Percentiles rank a stretch among this genome's conserved stretches.
Conservation (phyloP, 2,888 invertebrate genomes). For the Ormyrus thymus region DNA sequence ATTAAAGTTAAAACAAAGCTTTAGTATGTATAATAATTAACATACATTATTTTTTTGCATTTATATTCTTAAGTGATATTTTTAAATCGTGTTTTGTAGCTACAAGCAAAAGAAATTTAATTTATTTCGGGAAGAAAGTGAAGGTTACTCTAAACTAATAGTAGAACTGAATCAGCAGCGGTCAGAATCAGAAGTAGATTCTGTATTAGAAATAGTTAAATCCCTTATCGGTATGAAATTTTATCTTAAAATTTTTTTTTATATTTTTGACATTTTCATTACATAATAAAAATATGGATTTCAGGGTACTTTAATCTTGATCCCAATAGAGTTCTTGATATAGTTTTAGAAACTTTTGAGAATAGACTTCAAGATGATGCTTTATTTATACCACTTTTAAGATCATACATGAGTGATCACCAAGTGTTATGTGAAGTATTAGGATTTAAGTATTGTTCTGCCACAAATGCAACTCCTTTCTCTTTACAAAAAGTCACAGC, state of each 20-base stretch:
- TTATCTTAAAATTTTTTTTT: no score
- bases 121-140: slow-evolving; percentile 98
- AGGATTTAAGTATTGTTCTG: slow-evolving; percentile 90
- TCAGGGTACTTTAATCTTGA: slow-evolving; percentile 98
- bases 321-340: slow-evolving; percentile 97
- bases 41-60: slow-evolving; percentile 15
- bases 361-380: slow-evolving; percentile 85
- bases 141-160: slow-evolving; percentile 97
- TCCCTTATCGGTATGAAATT: slow-evolving; percentile 88
- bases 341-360: slow-evolving; percentile 97
- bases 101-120: slow-evolving; percentile 99
- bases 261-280: no score
- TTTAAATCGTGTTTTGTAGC: slow-evolving; percentile 76
- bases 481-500: slow-evolving; percentile 94
- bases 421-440: slow-evolving; percentile 94
- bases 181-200: slow-evolving; percentile 79
- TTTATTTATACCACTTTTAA: slow-evolving; percentile 90
- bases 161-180: slow-evolving; percentile 93
- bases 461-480: slow-evolving; percentile 82
- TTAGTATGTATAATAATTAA: slow-evolving; percentile 84
- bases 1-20: slow-evolving; percentile 98
- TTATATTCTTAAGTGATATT: not conserved
- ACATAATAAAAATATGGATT: slow-evolving; percentile 55
- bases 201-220: slow-evolving; percentile 90
- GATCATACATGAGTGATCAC: slow-evolving; percentile 91